phyloP scores from a whole-genome alignment of 2,888 invertebrate species.

The Drosophila seclusa region DNA sequence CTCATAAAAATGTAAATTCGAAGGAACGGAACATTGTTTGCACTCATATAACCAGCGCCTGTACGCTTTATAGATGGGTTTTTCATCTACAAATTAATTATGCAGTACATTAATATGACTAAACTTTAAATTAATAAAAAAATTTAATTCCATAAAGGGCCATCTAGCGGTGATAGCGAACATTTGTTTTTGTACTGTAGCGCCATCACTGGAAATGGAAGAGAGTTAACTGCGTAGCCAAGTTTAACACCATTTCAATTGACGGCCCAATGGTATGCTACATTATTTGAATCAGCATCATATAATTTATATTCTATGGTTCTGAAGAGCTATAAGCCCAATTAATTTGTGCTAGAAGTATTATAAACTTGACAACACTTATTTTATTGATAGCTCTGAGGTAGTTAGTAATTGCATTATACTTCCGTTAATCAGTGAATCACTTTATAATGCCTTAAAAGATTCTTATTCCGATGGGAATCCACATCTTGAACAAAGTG shows the following conservation, averaged over 20 bases:
- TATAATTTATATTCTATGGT: too few relatives aligned
- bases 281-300: background rate
- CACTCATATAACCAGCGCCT: background rate
- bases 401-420: conserved; percentile 1
- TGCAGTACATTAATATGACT: background rate
- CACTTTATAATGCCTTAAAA: background rate
- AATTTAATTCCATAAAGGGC: background rate
- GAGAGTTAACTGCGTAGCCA: background rate
- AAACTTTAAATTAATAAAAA: background rate
- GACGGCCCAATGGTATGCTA: conserved; percentile 8
- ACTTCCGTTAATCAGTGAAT: conserved; percentile 1
- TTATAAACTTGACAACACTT: background rate
- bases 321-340: background rate
- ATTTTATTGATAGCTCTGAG: background rate
- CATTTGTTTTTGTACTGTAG: background rate
- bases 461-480: background rate
- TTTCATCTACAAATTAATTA: background rate
- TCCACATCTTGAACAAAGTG: background rate
- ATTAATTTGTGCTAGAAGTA: background rate
- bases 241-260: conserved; percentile 15
- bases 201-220: conserved; percentile 19
- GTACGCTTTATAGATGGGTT: background rate
- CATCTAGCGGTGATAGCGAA: background rate
- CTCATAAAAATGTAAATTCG: background rate
- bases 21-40: background rate